Evolutionary conservation across 2,888 invertebrate species (phyloP).

Genomic region (Augochlorella aurata): DNA sequence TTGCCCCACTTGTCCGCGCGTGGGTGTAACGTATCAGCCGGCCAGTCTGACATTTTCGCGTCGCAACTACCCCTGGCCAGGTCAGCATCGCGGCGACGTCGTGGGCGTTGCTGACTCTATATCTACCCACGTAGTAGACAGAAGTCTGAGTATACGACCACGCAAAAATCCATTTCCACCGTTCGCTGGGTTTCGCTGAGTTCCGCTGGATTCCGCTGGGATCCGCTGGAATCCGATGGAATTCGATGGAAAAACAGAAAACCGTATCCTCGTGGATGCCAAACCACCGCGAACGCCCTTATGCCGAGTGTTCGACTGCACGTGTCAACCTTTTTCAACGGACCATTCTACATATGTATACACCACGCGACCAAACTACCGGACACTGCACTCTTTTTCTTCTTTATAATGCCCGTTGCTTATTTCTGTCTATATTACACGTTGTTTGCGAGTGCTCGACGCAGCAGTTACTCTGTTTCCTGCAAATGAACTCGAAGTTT

Average conservation of each 20-base stretch:
- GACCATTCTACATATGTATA: too few relatives aligned
- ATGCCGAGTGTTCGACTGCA: too few relatives aligned
- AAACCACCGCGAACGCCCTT: constrained; percentile 23
- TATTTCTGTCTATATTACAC: too few relatives aligned
- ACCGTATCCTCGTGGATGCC: constrained; percentile 53
- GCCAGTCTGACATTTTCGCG: constrained; percentile 74
- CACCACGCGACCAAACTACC: too few relatives aligned
- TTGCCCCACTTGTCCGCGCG: constrained; percentile 76
- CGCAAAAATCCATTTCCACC: constrained; percentile 75
- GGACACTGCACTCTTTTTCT: too few relatives aligned
- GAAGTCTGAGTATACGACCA: constrained; percentile 70
- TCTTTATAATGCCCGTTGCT: too few relatives aligned
- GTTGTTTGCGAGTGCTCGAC: too few relatives aligned
- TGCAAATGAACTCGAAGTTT: too few relatives aligned
- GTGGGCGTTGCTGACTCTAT: constrained; percentile 76
- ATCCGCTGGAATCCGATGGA: constrained; percentile 9
- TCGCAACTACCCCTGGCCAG: constrained; percentile 59
- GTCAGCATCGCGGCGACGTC: constrained; percentile 72
- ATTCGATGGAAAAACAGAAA: constrained; percentile 70
- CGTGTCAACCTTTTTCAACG: too few relatives aligned
- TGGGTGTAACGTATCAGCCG: constrained; percentile 73
- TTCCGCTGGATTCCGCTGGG: not conserved
- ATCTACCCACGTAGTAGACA: constrained; percentile 68
- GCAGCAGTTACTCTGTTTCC: too few relatives aligned
- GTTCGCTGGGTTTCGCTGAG: constrained; percentile 52